Base-by-base conservation (phyloP, 2,797 vertebrate genomes). In the Todus mexicanus region DNA sequence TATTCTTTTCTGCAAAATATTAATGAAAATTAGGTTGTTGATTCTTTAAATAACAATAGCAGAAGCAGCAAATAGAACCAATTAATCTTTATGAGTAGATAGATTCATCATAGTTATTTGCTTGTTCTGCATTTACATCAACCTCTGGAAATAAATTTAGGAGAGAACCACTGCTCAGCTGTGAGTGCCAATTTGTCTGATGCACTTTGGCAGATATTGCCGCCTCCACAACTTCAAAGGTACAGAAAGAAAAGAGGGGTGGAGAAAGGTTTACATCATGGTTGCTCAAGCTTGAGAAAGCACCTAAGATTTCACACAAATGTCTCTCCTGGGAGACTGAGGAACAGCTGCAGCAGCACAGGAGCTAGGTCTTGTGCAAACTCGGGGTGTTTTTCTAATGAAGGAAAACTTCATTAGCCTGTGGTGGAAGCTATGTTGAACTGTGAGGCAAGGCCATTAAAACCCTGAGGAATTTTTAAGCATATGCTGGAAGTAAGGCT, bases 21-120 rank as follows among this genome's bases (percentile, higher is more conserved):
- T 91, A 91, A 89, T 69, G 60, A 83, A 95, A 95, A 90, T 96
- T 92, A 94, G 54, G 40, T 95, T 92, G 83, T 92, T 92, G 71
- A 74, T 95, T 94, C 85, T 92, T 96, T 95, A 95, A 96, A 90
- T 95, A 92, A 93, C 63, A 92, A 63, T 87, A 91, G 51, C 60
- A 94, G 71, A 92, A 92, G 77, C 47, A 95, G 56, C 29, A 91
- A 89, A 94, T 76, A 84, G 48, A 95, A 42, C 69, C 77, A 87
- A 90, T 95, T 92, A 94, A 93, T 95, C 92, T 95, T 81, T 88
- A 56, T 91, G 83, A 88, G 75, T 60, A 86, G 75, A 86, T 79
- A 78, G 18, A 94, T 91, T 92, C 61, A 80, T 97, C 72, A 79
- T 71, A 50, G 84, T 89, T 84, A 93, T 37, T 76, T 66, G 25